Conservation (phyloP, 1,140 invertebrate species). For the Drosophila willistoni region DNA sequence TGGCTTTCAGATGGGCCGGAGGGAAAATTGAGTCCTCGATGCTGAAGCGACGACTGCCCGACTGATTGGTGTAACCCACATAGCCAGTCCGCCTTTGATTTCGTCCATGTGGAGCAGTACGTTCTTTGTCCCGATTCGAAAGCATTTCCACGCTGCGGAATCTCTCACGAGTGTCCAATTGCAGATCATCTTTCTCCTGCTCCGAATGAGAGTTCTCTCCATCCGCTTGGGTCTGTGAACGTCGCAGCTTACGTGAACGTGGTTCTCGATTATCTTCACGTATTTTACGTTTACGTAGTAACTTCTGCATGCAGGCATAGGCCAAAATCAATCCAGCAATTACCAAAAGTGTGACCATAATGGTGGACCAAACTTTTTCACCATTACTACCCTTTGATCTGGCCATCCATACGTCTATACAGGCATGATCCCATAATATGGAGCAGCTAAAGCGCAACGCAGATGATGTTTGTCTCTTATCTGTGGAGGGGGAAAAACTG, state of each 20-base stretch:
- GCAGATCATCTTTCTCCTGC: constrained; percentile 76
- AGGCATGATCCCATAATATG: constrained; percentile 87
- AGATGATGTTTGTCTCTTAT: constrained; percentile 74
- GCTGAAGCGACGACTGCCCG: constrained; percentile 74
- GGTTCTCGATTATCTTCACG: constrained; percentile 52
- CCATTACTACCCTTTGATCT: constrained; percentile 71
- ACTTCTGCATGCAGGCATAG: constrained; percentile 78
- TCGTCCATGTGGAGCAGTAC: constrained; percentile 56
- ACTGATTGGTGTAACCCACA: constrained; percentile 68
- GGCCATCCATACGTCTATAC: constrained; percentile 85
- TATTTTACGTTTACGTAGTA: constrained; percentile 83
- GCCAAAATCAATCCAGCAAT: constrained; percentile 32
- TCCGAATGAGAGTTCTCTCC: constrained; percentile 45
- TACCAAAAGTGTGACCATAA: constrained; percentile 84
- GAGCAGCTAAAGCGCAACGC: constrained; percentile 86
- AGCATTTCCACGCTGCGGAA: constrained; percentile 81
- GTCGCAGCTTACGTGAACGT: constrained; percentile 68
- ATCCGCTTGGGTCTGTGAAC: constrained; percentile 83
- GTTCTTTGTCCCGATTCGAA: constrained; percentile 73
- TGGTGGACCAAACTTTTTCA: constrained; percentile 85
- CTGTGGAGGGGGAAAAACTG: constrained; percentile 26
- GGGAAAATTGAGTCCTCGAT: constrained; percentile 75
- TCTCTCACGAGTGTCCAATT: constrained; percentile 69
- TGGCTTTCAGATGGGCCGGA: constrained; percentile 69
- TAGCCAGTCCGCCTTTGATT: constrained; percentile 66